Conservation (phyloP, 2,113 vertebrate genomes). For the Tautogolabrus adspersus region DNA sequence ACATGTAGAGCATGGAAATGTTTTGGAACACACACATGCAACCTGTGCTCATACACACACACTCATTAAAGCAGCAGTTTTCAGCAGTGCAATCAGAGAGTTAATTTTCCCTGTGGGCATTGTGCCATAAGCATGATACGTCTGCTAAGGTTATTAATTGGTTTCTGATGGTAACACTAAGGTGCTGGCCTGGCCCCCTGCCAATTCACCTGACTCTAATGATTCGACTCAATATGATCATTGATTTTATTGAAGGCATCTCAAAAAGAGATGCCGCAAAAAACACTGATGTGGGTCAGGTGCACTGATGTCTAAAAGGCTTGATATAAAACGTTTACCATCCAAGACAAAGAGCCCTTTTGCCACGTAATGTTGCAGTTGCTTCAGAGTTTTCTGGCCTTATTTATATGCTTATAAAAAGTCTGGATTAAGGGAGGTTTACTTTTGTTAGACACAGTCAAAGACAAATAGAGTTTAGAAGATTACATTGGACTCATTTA, state of each 20-base stretch:
- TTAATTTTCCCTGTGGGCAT: slow-evolving; percentile 69
- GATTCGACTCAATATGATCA: slow-evolving; percentile 42
- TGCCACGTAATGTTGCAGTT: too few species aligned
- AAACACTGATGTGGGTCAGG: not conserved
- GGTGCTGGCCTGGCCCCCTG: slow-evolving; percentile 69
- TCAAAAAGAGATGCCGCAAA: slow-evolving; percentile 24
- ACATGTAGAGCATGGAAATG: not conserved
- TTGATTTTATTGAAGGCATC: slow-evolving; percentile 44
- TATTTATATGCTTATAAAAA: not conserved
- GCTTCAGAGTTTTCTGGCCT: not conserved
- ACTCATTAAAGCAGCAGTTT: slow-evolving; percentile 45
- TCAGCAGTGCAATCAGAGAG: slow-evolving; percentile 64
- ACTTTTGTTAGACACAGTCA: not conserved
- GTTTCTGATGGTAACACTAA: slow-evolving; percentile 68
- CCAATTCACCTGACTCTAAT: slow-evolving; percentile 63
- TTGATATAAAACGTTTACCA: slow-evolving; percentile 88
- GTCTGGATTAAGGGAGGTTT: not conserved
- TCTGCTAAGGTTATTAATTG: slow-evolving; percentile 75
- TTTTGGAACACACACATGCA: slow-evolving; percentile 1
- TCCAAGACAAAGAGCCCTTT: slow-evolving; percentile 91
- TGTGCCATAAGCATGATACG: slow-evolving; percentile 67
- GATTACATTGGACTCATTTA: not conserved
- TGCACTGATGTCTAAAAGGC: slow-evolving; percentile 85
- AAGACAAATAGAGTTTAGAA: not conserved
- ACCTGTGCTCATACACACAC: slow-evolving; percentile 6